Percentiles rank a stretch among this genome's conserved stretches.
phyloP scores from a whole-genome alignment of 2,113 vertebrate species.

The Cyanistes caeruleus region DNA sequence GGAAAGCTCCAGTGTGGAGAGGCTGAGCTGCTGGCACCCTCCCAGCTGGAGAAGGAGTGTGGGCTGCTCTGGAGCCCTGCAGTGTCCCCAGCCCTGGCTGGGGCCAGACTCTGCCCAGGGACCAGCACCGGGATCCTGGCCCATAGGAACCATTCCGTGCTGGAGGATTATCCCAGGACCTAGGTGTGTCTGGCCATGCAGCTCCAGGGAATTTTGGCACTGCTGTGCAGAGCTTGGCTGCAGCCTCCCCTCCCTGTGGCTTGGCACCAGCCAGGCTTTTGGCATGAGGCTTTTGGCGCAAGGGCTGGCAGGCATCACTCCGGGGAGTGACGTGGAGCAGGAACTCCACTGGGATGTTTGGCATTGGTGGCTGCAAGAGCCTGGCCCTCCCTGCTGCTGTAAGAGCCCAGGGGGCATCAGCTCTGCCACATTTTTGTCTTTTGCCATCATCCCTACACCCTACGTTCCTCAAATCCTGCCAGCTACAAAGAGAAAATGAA shows the following conservation, averaged over 20 bases:
- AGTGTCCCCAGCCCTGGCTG: background rate
- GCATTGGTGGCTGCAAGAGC: background rate
- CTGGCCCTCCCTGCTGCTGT: background rate
- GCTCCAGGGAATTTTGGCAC: background rate
- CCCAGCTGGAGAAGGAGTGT: fast-evolving
- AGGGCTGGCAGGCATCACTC: background rate
- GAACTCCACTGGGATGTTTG: background rate
- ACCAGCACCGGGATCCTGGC: background rate
- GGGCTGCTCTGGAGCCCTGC: background rate
- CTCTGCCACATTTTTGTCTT: fast-evolving
- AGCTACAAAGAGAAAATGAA: background rate
- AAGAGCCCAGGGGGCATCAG: background rate
- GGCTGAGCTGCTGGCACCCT: background rate
- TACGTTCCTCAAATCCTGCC: background rate
- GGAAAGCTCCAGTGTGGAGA: background rate
- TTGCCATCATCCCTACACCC: background rate
- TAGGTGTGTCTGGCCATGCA: fast-evolving
- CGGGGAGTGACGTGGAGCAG: background rate
- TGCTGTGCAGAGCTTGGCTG: background rate
- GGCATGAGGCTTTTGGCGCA: background rate
- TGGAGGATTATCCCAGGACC: background rate
- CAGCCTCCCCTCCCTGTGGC: background rate
- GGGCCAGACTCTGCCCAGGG: background rate
- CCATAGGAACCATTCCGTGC: fast-evolving
- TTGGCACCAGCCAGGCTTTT: background rate